These are phyloP conservation scores for Phocoena sinus DNA, from an alignment of 2,113 vertebrate species.

Conservation along the genomic window DNA sequence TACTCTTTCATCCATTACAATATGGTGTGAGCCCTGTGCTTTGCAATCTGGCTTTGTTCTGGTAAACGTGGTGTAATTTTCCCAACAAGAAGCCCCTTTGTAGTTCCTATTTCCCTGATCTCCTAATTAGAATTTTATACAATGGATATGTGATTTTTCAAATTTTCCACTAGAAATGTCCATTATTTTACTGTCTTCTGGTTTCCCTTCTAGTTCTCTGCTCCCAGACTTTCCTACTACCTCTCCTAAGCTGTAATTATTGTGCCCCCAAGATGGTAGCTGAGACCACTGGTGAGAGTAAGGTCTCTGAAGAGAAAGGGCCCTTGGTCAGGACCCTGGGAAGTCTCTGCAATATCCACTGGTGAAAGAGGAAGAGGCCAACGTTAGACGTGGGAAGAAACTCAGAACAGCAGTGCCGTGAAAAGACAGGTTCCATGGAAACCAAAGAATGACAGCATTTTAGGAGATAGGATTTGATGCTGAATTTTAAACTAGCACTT, in stretches of 20 bases:
- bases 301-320: neutral
- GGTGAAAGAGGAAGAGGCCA: neutral
- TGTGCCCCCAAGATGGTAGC: neutral
- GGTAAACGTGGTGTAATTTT: neutral
- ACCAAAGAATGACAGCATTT: neutral
- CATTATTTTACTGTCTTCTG: neutral
- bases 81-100: neutral
- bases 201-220: neutral
- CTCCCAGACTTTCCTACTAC: neutral
- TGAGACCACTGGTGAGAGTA: neutral
- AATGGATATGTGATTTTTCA: neutral
- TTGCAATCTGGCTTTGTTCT: neutral
- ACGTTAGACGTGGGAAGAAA: neutral
- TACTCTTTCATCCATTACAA: neutral
- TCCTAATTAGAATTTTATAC: neutral
- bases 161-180: neutral
- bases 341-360: neutral
- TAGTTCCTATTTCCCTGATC: neutral
- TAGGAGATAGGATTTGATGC: neutral
- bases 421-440: neutral
- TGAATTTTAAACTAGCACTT: neutral
- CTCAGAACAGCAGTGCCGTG: neutral
- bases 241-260: neutral
- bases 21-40: neutral
- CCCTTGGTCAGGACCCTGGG: too few relatives aligned